Conservation (phyloP, 2,797 vertebrate genomes). For the Furcifer pardalis region DNA sequence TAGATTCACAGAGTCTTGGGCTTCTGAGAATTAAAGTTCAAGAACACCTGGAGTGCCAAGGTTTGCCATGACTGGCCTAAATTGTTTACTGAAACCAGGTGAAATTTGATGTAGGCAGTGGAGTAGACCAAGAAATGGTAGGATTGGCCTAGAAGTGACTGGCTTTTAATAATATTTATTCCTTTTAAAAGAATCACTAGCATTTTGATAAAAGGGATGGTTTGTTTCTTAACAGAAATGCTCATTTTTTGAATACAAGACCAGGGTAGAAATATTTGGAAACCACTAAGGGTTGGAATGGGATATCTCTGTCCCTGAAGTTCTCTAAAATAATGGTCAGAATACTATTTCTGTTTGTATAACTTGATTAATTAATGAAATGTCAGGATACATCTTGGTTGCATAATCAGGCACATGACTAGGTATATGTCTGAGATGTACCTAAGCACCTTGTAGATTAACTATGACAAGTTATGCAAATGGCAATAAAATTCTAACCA, state of each 20-base stretch:
- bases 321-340: neutral
- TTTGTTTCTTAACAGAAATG: neutral
- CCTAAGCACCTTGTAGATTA: no score
- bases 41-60: no score
- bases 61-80: no score
- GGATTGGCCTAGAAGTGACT: neutral
- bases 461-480: no score
- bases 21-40: no score
- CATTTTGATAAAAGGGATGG: neutral
- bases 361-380: no score
- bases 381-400: no score
- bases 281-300: neutral
- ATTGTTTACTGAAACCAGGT: neutral
- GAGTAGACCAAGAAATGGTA: neutral
- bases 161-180: neutral
- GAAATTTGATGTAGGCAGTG: neutral
- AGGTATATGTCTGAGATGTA: no score
- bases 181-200: neutral
- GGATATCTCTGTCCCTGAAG: neutral
- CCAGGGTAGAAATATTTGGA: neutral
- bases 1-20: no score
- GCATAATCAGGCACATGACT: no score
- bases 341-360: no score
- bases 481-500: no score
- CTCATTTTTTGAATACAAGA: neutral